phyloP scores from a whole-genome alignment of 2,888 invertebrate genomes.

The Drosophila tanythrix region DNA sequence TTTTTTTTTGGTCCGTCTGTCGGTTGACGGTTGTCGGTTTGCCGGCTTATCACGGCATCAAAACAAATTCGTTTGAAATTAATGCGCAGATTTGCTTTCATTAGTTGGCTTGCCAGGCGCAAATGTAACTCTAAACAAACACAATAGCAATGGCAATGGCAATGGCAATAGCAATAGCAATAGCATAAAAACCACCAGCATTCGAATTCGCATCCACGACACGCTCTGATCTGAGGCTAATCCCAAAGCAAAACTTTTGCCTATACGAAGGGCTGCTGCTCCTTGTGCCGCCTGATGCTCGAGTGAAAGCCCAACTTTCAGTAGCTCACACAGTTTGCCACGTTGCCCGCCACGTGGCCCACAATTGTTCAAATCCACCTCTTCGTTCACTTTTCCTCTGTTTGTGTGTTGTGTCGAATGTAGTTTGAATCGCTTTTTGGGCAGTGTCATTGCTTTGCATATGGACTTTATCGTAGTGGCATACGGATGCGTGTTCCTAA shows the following conservation, averaged over 20 bases:
- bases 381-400: background rate
- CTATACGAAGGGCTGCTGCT: constrained; percentile 51
- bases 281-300: background rate
- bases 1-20: constrained; percentile 26
- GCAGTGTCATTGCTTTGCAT: constrained; percentile 74
- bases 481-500: constrained; percentile 59
- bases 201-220: constrained; percentile 57
- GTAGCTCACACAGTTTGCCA: constrained; percentile 29
- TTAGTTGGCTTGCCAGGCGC: constrained; percentile 73
- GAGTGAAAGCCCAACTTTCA: constrained; percentile 52
- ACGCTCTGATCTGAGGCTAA: constrained; percentile 67
- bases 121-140: constrained; percentile 76
- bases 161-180: constrained; percentile 9
- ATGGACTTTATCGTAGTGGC: constrained; percentile 23
- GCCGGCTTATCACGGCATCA: constrained; percentile 83
- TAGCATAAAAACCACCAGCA: constrained; percentile 45
- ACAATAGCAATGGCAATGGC: constrained; percentile 49
- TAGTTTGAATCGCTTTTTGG: constrained; percentile 72
- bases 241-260: constrained; percentile 75
- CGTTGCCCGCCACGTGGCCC: constrained; percentile 62
- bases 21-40: constrained; percentile 52
- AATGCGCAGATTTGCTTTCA: constrained; percentile 83
- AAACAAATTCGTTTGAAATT: constrained; percentile 84
- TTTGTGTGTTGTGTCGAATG: constrained; percentile 21
- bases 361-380: constrained; percentile 11